phyloP scores from a whole-genome alignment of 2,113 vertebrate species.

The Eptatretus burgeri region DNA sequence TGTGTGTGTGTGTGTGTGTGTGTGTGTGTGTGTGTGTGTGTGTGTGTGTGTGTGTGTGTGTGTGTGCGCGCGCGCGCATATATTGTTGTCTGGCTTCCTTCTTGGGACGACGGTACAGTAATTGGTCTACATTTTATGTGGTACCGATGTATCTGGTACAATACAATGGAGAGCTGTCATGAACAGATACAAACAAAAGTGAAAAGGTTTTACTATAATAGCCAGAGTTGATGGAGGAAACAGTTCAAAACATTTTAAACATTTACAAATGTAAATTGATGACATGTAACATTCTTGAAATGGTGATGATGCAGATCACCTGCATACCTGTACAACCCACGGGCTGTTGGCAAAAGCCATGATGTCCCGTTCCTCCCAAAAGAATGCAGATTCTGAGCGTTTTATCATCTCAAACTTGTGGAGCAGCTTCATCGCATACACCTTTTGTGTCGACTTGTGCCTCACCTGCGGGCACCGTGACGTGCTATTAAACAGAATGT shows the following conservation, averaged over 20 bases:
- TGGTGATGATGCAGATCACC: neutral
- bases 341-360: conserved; percentile 94
- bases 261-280: neutral
- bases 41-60: too few species aligned
- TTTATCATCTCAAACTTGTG: conserved; percentile 99
- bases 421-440: conserved; percentile 91
- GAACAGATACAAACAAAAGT: neutral
- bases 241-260: neutral
- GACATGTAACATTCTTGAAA: too few species aligned
- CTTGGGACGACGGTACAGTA: too few species aligned
- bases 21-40: too few species aligned
- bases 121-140: too few species aligned
- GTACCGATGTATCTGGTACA: too few species aligned
- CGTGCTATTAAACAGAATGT: neutral
- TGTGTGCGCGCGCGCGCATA: too few species aligned
- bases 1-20: too few species aligned
- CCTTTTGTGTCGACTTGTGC: conserved; percentile 75
- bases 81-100: too few species aligned
- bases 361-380: conserved; percentile 96
- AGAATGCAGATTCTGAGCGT: conserved; percentile 92
- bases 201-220: neutral
- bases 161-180: neutral
- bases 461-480: conserved; percentile 31
- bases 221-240: neutral
- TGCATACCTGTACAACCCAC: conserved; percentile 78